These are phyloP conservation scores for Sesia apiformis DNA, from an alignment of 2,888 invertebrate species.

Conservation along the genomic window DNA sequence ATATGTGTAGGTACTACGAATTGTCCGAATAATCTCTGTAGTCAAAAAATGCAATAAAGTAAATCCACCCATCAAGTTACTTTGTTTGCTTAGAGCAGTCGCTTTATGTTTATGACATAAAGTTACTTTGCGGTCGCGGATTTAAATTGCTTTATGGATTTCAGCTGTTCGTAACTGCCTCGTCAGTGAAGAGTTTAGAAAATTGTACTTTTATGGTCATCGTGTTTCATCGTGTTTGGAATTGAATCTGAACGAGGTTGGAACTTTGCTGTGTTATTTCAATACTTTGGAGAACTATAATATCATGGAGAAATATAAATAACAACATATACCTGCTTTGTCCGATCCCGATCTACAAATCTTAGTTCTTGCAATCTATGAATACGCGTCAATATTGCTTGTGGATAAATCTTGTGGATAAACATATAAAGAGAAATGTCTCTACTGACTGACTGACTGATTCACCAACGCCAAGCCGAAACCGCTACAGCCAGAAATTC, in stretches of 20 bases:
- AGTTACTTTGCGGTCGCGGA: not conserved
- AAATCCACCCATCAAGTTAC: constrained; percentile 7
- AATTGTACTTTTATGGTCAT: not conserved
- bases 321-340: no score
- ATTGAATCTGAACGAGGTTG: not conserved
- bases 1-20: constrained; percentile 6
- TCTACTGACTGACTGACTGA: no score
- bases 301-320: not conserved
- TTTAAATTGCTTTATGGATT: not conserved
- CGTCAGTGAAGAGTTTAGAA: not conserved
- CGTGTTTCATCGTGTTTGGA: not conserved
- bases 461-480: no score
- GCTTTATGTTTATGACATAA: not conserved
- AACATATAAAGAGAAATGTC: no score
- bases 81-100: constrained; percentile 8
- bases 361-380: no score
- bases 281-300: not conserved
- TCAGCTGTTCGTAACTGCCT: not conserved
- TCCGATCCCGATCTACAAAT: no score
- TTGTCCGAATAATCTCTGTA: constrained; percentile 10
- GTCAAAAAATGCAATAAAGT: constrained; percentile 10
- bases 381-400: no score
- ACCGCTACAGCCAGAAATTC: no score
- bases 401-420: no score
- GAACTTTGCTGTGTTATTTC: constrained; percentile 2